Percentiles rank a stretch among this genome's conserved stretches.
phyloP scores from a whole-genome alignment of 2,113 vertebrate genomes.

The Athene cunicularia region DNA sequence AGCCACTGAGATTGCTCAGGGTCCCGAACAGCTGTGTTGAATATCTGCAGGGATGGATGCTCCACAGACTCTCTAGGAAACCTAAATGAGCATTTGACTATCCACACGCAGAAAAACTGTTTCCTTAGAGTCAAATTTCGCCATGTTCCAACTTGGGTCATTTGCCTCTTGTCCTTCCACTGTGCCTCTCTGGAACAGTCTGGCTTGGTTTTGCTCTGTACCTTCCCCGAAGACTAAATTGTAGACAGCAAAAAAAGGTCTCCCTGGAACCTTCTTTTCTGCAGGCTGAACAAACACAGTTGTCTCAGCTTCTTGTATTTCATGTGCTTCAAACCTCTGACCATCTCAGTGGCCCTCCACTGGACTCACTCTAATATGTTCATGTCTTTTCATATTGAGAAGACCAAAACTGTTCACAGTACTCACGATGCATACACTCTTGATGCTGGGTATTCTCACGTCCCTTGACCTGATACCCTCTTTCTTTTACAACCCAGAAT shows the following conservation, averaged over 20 bases:
- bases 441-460: neutral
- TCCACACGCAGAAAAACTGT: neutral
- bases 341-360: neutral
- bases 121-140: neutral
- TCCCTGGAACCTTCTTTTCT: neutral
- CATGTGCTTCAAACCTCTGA: neutral
- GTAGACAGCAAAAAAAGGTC: neutral
- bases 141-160: neutral
- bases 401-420: neutral
- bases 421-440: neutral
- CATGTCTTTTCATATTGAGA: neutral
- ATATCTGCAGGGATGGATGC: neutral
- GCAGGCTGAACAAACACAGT: neutral
- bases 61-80: neutral
- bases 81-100: neutral
- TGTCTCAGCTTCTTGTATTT: neutral
- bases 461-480: neutral
- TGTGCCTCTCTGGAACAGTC: neutral
- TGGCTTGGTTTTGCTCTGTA: neutral
- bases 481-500: neutral
- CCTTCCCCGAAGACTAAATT: neutral
- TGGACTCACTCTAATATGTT: neutral
- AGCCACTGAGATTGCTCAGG: neutral
- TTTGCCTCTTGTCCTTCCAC: neutral
- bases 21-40: neutral